These are phyloP conservation scores for Hafferia zeledoni DNA, from an alignment of 2,797 vertebrate genomes.

Conservation along the genomic window DNA sequence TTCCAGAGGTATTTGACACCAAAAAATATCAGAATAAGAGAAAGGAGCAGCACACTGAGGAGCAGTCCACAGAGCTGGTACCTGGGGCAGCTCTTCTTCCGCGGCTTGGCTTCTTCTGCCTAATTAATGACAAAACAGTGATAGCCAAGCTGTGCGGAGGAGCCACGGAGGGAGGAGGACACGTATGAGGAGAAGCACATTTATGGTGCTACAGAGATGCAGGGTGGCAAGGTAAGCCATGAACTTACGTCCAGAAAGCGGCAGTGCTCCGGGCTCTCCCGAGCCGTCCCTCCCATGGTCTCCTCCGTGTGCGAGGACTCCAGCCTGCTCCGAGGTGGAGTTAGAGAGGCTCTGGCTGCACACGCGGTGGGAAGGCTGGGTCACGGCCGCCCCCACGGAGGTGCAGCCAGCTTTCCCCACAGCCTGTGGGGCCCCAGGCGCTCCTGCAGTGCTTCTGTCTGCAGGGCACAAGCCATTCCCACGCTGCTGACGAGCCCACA, in stretches of 20 bases:
- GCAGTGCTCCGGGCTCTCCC: constrained; percentile 58
- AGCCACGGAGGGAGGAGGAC: background rate
- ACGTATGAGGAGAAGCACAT: background rate
- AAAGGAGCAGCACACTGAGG: constrained; percentile 79
- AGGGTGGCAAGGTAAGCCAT: background rate
- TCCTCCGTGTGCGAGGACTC: background rate
- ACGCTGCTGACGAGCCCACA: fast-evolving
- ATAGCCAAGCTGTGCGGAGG: background rate
- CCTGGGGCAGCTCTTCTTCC: constrained; percentile 75
- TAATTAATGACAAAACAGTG: constrained; percentile 56
- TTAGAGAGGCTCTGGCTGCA: constrained; percentile 51
- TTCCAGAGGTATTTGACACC: constrained; percentile 87
- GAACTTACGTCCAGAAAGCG: constrained; percentile 75
- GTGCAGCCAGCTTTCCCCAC: background rate
- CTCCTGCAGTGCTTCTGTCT: background rate
- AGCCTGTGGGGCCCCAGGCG: background rate
- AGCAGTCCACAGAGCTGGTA: constrained; percentile 84
- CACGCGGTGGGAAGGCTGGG: constrained; percentile 37
- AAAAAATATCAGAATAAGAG: constrained; percentile 83
- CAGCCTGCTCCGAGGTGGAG: constrained; percentile 68
- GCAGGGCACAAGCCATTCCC: background rate
- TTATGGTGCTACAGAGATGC: background rate
- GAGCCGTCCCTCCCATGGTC: constrained; percentile 73
- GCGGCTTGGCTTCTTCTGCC: constrained; percentile 84
- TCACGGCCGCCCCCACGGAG: background rate